Conservation (phyloP, 2,797 vertebrate species). For the Momotus momota region DNA sequence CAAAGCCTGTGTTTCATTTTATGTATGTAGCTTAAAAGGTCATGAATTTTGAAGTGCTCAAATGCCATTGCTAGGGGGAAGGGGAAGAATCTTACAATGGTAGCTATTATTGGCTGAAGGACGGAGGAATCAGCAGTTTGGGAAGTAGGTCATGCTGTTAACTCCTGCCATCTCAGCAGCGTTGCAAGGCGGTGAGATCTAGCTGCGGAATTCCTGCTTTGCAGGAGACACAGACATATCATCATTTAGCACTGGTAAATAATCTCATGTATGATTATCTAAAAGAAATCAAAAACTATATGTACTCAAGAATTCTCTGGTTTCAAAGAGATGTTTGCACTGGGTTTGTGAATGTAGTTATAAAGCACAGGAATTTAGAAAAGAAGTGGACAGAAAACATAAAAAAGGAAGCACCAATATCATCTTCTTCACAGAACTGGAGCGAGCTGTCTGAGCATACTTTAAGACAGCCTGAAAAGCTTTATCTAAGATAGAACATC, state of each 20-base stretch:
- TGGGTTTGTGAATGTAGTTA: background rate
- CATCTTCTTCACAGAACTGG: background rate
- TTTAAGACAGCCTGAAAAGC: constrained; percentile 1
- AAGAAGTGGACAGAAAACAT: background rate
- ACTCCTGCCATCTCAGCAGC: constrained; percentile 10
- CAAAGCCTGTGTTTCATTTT: constrained; percentile 58
- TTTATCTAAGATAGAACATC: background rate
- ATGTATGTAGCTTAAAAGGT: constrained; percentile 58
- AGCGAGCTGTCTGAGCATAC: background rate
- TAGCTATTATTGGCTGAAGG: constrained; percentile 45
- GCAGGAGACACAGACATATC: background rate
- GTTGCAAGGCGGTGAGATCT: background rate
- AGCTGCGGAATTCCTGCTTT: background rate
- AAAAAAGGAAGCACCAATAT: background rate
- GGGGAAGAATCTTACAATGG: constrained; percentile 26
- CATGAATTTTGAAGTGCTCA: constrained; percentile 40
- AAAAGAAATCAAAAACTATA: background rate
- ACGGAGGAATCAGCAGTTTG: constrained; percentile 32
- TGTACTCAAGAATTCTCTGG: background rate
- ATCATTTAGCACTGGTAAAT: background rate
- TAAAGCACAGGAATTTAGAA: background rate
- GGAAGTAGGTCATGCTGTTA: constrained; percentile 61
- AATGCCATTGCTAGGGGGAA: constrained; percentile 7
- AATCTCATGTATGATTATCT: background rate
- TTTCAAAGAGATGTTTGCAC: background rate